Evolutionary conservation across 2,888 invertebrate genomes (phyloP).

Genomic region (Cryptops parisi): DNA sequence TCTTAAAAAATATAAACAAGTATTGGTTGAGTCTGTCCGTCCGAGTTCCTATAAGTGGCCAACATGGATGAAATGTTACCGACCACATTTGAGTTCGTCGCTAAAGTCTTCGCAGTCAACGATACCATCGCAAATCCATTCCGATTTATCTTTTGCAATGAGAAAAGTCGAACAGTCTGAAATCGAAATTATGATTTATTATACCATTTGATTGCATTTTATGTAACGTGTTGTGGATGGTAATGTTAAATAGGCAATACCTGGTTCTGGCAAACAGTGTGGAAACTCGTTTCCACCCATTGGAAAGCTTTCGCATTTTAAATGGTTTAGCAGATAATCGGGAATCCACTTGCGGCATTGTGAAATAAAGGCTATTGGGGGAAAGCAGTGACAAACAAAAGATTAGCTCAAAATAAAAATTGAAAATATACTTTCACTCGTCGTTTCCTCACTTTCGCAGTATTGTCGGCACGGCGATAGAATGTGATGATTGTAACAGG

Average conservation of each 20-base stretch:
- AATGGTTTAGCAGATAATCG: not conserved
- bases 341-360: conserved; percentile 35
- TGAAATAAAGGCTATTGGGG: conserved; percentile 58
- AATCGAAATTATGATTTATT: too few species aligned
- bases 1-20: conserved; percentile 15
- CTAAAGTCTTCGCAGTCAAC: conserved; percentile 71
- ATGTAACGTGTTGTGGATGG: too few species aligned
- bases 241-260: too few species aligned
- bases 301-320: not conserved
- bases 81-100: conserved; percentile 58
- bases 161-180: conserved; percentile 58
- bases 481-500: conserved; percentile 39
- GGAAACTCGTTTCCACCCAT: not conserved
- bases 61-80: not conserved
- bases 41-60: too few species aligned
- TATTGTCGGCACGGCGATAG: conserved; percentile 57
- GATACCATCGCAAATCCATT: conserved; percentile 68
- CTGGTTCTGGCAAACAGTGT: conserved; percentile 58
- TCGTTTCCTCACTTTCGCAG: conserved; percentile 56
- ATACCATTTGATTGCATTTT: too few species aligned
- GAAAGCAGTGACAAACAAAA: conserved; percentile 27
- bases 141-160: conserved; percentile 55
- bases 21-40: too few species aligned
- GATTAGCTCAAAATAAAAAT: not conserved
- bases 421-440: too few species aligned